These are phyloP conservation scores for Stictonetta naevosa DNA, from an alignment of 2,113 vertebrate genomes.

Conservation along the genomic window DNA sequence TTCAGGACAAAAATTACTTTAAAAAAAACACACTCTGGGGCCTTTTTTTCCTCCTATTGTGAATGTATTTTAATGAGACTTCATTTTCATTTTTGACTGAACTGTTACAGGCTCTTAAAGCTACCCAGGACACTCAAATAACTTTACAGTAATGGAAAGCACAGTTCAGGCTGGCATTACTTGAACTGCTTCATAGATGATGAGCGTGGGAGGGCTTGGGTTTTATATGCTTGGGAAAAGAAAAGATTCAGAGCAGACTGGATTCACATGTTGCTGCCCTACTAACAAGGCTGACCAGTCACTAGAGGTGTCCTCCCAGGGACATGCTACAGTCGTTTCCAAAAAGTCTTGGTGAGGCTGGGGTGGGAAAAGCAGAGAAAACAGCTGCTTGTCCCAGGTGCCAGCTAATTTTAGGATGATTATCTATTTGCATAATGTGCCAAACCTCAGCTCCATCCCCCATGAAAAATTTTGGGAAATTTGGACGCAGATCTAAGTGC, in stretches of 20 bases:
- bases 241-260: background rate
- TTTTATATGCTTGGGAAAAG: slow-evolving; percentile 38
- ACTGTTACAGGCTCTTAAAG: slow-evolving; percentile 36
- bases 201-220: slow-evolving; percentile 25
- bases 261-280: slow-evolving; percentile 31
- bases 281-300: slow-evolving; percentile 20
- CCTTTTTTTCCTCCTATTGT: slow-evolving; percentile 60
- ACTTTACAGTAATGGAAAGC: slow-evolving; percentile 41
- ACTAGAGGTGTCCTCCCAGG: slow-evolving; percentile 6
- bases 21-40: slow-evolving; percentile 55
- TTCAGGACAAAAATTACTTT: slow-evolving; percentile 60
- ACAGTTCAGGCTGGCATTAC: slow-evolving; percentile 47
- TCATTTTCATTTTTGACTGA: slow-evolving; percentile 57
- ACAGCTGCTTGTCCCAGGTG: background rate
- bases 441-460: background rate
- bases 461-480: background rate
- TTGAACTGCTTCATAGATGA: slow-evolving; percentile 14
- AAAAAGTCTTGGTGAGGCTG: slow-evolving; percentile 10
- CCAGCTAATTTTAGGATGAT: background rate
- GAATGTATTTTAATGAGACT: slow-evolving; percentile 64
- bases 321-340: background rate
- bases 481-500: background rate
- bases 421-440: background rate
- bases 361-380: slow-evolving; percentile 1
- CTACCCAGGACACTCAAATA: slow-evolving; percentile 38